Percentiles rank a stretch among this genome's conserved stretches.
phyloP scores from a whole-genome alignment of 2,113 vertebrate genomes.

The Leuciscus idus region DNA sequence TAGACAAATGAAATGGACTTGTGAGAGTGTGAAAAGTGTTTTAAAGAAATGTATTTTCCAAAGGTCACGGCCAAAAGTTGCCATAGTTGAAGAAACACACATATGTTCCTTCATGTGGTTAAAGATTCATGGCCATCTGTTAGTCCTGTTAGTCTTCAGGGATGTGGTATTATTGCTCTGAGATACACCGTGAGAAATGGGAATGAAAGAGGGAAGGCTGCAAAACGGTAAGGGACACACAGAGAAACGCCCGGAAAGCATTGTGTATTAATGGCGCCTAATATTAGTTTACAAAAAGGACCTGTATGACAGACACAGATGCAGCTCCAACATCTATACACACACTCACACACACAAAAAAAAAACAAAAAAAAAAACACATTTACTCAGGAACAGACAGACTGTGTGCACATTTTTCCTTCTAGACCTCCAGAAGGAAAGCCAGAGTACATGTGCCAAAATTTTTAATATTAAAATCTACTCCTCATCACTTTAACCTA shows the following conservation, averaged over 20 bases:
- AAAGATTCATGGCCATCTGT: constrained; percentile 30
- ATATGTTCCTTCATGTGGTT: constrained; percentile 8
- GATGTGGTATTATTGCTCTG: constrained; percentile 11
- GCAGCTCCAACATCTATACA: neutral
- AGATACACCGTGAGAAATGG: neutral
- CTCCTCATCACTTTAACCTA: neutral
- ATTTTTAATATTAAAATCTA: neutral
- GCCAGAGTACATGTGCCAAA: neutral
- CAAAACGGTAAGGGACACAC: neutral
- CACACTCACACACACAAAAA: neutral
- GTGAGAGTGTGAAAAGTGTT: neutral
- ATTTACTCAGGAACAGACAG: neutral
- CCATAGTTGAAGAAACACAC: constrained; percentile 2
- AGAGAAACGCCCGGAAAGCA: neutral
- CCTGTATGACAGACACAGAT: neutral
- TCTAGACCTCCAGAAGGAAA: neutral
- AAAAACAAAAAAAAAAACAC: neutral
- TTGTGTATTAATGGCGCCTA: neutral
- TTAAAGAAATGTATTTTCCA: neutral
- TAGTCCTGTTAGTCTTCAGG: neutral
- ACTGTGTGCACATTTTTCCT: neutral
- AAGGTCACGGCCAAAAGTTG: constrained; percentile 3
- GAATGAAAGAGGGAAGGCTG: constrained; percentile 1
- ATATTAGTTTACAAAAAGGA: neutral
- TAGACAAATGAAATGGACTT: neutral